A percentile compares a stretch with the other conserved stretches of the same genome.
These are phyloP conservation scores for Hydrozoanthus tunicans DNA, from an alignment of 64 coral and sea anemone genomes.

Conservation along the genomic window DNA sequence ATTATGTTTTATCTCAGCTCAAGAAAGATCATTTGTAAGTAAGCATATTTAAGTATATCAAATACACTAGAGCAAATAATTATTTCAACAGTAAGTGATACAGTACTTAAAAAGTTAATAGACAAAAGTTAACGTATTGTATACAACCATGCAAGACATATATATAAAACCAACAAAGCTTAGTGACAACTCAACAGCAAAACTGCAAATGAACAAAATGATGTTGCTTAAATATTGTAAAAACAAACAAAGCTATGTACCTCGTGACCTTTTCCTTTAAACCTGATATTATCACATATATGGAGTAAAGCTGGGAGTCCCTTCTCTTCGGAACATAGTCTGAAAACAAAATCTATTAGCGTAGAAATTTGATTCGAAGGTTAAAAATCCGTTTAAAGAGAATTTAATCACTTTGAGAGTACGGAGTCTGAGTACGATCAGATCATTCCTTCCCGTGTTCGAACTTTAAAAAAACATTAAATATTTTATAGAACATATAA, in stretches of 20 bases:
- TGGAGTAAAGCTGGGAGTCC: conserved; percentile 83
- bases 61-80: no score
- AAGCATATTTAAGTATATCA: no score
- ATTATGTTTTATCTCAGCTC: no score
- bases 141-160: background rate
- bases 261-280: conserved; percentile 99
- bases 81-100: no score
- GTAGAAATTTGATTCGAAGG: background rate
- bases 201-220: no score
- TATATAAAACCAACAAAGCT: no score
- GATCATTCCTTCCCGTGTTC: background rate
- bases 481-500: background rate
- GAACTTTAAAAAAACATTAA: background rate
- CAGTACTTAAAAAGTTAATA: background rate
- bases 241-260: conserved; percentile 32
- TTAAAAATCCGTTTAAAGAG: background rate
- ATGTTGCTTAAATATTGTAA: background rate
- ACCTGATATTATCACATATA: conserved; percentile 85
- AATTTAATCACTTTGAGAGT: background rate
- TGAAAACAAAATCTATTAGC: conserved; percentile 9
- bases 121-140: background rate
- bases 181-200: no score
- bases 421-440: no score
- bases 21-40: no score
- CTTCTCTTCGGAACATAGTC: conserved; percentile 78